Evolutionary conservation across 2,888 invertebrate species (phyloP).

Genomic region (Orthosia gracilis): DNA sequence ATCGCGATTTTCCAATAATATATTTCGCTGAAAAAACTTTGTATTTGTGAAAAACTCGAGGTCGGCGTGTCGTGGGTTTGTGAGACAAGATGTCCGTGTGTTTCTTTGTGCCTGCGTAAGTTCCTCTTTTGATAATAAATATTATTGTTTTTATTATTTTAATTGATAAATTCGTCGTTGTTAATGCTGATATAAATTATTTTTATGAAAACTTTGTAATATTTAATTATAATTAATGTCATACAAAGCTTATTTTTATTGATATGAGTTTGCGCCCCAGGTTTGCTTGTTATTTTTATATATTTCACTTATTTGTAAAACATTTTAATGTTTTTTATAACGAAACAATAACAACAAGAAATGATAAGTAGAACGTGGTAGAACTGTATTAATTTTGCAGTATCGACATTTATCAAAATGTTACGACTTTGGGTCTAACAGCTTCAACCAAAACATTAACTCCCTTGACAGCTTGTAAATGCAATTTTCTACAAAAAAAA

Average conservation of each 20-base stretch:
- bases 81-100: constrained; percentile 93
- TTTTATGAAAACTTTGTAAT: constrained; percentile 6
- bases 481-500: background rate
- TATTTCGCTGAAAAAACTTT: constrained; percentile 69
- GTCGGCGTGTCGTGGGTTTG: constrained; percentile 71
- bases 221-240: constrained; percentile 3
- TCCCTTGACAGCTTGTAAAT: background rate
- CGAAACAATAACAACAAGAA: background rate
- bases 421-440: background rate
- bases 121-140: constrained; percentile 76
- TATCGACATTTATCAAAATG: background rate
- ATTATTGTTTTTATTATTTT: constrained; percentile 11
- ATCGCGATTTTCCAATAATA: constrained; percentile 74
- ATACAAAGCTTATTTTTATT: background rate
- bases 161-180: background rate
- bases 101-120: constrained; percentile 94
- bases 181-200: constrained; percentile 6
- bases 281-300: constrained; percentile 31
- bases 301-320: background rate
- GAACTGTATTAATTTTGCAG: background rate
- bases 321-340: background rate
- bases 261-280: constrained; percentile 2
- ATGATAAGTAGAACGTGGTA: background rate
- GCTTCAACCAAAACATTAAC: background rate
- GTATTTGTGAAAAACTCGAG: constrained; percentile 69